Base-by-base conservation (phyloP, 2,113 vertebrate species). In the Megaleporinus macrocephalus region DNA sequence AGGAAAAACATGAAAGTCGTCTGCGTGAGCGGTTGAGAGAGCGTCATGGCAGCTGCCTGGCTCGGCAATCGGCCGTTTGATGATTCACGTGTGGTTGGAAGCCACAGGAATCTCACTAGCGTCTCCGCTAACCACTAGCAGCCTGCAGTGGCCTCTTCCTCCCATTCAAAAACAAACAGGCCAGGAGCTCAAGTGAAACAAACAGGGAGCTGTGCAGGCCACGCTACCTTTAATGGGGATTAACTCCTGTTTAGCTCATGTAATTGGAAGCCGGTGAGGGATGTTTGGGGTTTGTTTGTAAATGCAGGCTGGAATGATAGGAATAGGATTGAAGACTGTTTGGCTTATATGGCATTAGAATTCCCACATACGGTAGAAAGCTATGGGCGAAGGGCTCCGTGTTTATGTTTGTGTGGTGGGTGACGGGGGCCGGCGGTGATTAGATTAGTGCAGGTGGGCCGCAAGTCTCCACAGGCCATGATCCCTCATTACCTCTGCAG, bases 371-470 rank as follows among this genome's bases (percentile, higher is more conserved):
- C 13, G 27, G 1, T 33, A 33, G 18, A 66, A 5, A 6, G 62
- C n/a, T n/a, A 9, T n/a, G 59, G 59, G 41, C 22, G 36, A 65
- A 49, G 59, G 51, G 24, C 9, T 55, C 12, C 73, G 66, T 49
- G 24, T 72, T 65, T 44, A 10, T 59, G 63, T 80, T 69, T 18
- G 68, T 73, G 71, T 55, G 61, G 49, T 51, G 41, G 41, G 11
- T 47, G 57, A 36, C 15, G 20, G 55, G 18, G 44, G 2, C 3
- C 81, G 65, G 44, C 62, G 47, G 49, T 84, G 26, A 83, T 90
- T 88, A 89, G 65, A 89, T 87, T 86, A 87, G 87, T 75, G 82
- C 22, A 24, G 81, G 73, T 71, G 63, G 73, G 24, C 41, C 55
- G 24, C 63, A 71, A 14, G 36, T 65, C 29, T 85, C 47, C 62